A percentile compares a stretch with the other conserved stretches of the same genome.
phyloP scores from a whole-genome alignment of 2,888 invertebrate genomes.

The Apamea crenata region DNA sequence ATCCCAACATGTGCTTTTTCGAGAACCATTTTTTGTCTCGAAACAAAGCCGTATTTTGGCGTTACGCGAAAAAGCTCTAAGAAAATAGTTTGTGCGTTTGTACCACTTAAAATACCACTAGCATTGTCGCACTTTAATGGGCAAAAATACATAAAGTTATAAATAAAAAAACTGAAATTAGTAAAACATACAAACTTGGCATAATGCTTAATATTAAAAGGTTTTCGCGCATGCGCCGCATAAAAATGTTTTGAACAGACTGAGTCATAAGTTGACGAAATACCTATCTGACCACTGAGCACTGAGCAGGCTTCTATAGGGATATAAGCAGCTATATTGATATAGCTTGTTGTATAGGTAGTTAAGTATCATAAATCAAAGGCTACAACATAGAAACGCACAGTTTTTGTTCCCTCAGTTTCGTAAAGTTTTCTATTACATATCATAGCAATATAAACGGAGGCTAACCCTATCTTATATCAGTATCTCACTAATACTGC shows the following conservation, averaged over 20 bases:
- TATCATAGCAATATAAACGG: constrained; percentile 57
- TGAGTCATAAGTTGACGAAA: constrained; percentile 65
- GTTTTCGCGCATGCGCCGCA: constrained; percentile 52
- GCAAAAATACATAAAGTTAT: not conserved
- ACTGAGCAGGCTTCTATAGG: constrained; percentile 35
- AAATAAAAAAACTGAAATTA: not conserved
- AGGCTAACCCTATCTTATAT: constrained; percentile 67
- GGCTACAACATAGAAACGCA: not conserved
- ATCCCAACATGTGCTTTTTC: not conserved
- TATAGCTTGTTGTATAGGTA: constrained; percentile 15
- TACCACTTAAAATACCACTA: not conserved
- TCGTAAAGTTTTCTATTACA: constrained; percentile 53
- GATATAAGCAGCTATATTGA: constrained; percentile 15
- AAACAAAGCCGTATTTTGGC: not conserved
- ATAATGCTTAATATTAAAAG: constrained; percentile 15
- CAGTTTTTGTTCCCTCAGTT: constrained; percentile 25
- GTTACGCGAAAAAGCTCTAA: not conserved
- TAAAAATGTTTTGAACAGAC: constrained; percentile 49
- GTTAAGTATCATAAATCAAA: constrained; percentile 21
- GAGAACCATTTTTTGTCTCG: not conserved
- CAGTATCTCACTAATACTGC: constrained; percentile 57
- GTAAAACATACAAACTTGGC: constrained; percentile 15
- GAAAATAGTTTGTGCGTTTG: not conserved
- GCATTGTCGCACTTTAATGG: not conserved
- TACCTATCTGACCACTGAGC: constrained; percentile 55